Evolutionary conservation across 2,797 vertebrate genomes (phyloP), one percentile per base, ranked within the genome.

Genomic region (Arnoldichthys spilopterus): DNA sequence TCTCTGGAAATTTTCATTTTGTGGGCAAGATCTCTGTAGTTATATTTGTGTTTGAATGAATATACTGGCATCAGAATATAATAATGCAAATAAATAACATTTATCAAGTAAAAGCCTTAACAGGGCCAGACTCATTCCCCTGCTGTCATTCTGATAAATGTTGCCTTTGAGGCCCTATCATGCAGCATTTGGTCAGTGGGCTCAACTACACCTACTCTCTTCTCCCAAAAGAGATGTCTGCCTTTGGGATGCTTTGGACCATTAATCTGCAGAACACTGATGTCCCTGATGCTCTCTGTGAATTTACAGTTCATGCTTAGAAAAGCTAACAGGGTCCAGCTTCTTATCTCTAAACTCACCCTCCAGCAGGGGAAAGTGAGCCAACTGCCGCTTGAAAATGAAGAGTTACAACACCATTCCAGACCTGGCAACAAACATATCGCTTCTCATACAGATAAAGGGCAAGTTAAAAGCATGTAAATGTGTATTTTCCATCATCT

Each of bases 171-270:
- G 61, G 15, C 26, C 12, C 20, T 58, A 32, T 69, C 56, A 24
- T 62, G 2, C 24, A 28, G 53, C 56, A 56, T 28, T 47, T 34
- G 54, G 64, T n/a, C 20, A 53, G 66, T 20, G 24, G 64, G 34
- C 22, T 32, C 6, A 26, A 15, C 54, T 49, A 9, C 47, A 61
- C 40, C 22, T 34, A 40, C 61, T 63, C 30, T 30, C 58, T 28
- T 58, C 37, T 51, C 32, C 47, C 43, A 22, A 74, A 74, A 66
- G 63, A 62, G 63, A 58, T 70, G 64, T 51, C 59, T 74, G 40
- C 45, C 54, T 45, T 34, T 45, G 26, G 72, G 68, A 68, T 66
- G 26, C 54, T 63, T 30, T 18, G 26, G 26, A 13, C 58, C 58
- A 61, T 61, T 30, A 61, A 61, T 61, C 58, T 61, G 58, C 28